Base-by-base conservation (phyloP, 2,797 vertebrate species). In the Linurgus olivaceus region DNA sequence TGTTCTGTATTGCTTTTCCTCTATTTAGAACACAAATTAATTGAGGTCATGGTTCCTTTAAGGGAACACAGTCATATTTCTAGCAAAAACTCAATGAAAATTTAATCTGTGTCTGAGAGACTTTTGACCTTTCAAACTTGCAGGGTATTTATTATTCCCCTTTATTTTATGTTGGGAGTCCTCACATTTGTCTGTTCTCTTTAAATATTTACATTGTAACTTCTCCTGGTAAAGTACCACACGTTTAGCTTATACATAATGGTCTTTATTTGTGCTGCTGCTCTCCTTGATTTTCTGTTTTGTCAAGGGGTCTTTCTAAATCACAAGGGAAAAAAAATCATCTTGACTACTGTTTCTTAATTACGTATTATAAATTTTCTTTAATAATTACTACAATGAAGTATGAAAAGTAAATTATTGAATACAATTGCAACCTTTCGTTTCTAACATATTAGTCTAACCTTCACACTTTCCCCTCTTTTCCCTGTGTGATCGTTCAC, bases 41-140 rank as follows among this genome's bases (percentile, higher is more conserved):
- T 86, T 90, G 94, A 93, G 89, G 81, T 86, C 89, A 72, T 92
- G 54, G 81, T 83, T 96, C 81, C 91, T 47, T 86, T 93, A 91
- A 50, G 62, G 37, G 40, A 94, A 90, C 65, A 67, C 28, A 70
- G 62, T 83, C 78, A 90, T 94, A 91, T 91, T 95, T 94, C 91
- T 75, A 86, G 75, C 13, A 2, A 94, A 97, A 97, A 90, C 91
- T 88, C 50, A 45, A 97, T 97, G 92, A 96, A 97, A 95, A 91
- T 96, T 97, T 97, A 96, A 97, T 97, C 78, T 79, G 26, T 81
- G 50, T 93, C 92, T 96, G 72, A 91, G 81, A 92, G 61, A 97
- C 84, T 95, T 96, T 79, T 96, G 95, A 96, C 95, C 96, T 97
- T 96, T 96, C 81, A 82, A 65, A 92, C 77, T 97, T 94, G 42